Percentiles rank a stretch among this genome's conserved stretches.
Conservation (phyloP, 2,797 vertebrate genomes). For the Esox masquinongy region DNA sequence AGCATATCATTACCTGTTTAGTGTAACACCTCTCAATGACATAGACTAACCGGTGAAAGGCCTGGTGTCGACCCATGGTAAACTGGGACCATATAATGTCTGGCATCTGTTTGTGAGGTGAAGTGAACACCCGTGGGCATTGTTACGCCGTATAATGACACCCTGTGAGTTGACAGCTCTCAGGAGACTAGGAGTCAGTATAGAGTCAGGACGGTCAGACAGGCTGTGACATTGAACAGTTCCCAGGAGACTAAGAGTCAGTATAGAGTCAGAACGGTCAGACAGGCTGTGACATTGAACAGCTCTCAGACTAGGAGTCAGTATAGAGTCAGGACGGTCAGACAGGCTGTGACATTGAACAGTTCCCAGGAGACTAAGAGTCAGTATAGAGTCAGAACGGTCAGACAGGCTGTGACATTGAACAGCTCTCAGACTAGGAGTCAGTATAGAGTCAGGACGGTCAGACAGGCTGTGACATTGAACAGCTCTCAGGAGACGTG, state of each 20-base stretch:
- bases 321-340: background rate
- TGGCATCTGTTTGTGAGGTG: background rate
- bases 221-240: background rate
- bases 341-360: background rate
- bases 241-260: background rate
- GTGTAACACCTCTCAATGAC: constrained; percentile 3
- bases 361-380: background rate
- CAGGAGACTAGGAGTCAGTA: background rate
- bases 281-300: background rate
- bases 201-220: background rate
- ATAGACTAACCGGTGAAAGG: background rate
- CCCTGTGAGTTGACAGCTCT: background rate
- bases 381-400: background rate
- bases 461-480: background rate
- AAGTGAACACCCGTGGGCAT: background rate
- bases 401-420: background rate
- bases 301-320: background rate
- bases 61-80: background rate
- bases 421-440: background rate
- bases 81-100: background rate
- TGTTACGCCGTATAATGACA: too few species aligned
- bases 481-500: background rate
- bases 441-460: background rate
- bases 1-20: background rate
- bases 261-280: background rate